Evolutionary conservation across 2,113 vertebrate species (phyloP).

Genomic region (Alouatta palliata): DNA sequence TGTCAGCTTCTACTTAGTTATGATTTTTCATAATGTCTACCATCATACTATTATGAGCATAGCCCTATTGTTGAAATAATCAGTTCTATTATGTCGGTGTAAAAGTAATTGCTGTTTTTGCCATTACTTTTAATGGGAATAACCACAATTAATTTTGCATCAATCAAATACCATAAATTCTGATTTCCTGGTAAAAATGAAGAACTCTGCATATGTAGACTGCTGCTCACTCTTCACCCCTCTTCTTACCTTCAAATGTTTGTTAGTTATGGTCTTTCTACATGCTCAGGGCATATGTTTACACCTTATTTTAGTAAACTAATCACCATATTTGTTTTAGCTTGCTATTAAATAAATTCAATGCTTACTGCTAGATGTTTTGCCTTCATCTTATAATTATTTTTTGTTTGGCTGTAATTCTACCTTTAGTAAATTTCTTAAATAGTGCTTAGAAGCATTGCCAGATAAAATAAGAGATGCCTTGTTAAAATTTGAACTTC

Average conservation of each 20-base stretch:
- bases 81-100: background rate
- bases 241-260: background rate
- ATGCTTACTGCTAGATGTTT: slow-evolving; percentile 28
- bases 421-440: background rate
- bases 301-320: slow-evolving; percentile 22
- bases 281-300: background rate
- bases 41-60: background rate
- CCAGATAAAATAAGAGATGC: slow-evolving; percentile 34
- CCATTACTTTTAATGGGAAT: too few species aligned
- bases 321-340: background rate
- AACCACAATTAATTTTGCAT: too few species aligned
- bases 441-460: slow-evolving; percentile 33
- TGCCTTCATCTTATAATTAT: slow-evolving; percentile 34
- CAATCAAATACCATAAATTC: background rate
- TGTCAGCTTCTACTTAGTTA: background rate
- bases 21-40: background rate
- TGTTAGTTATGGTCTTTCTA: background rate
- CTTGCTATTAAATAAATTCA: slow-evolving; percentile 8
- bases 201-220: background rate
- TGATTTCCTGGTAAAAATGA: slow-evolving; percentile 10
- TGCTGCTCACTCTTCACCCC: background rate
- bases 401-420: background rate
- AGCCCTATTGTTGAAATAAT: background rate
- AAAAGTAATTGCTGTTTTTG: too few species aligned
- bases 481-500: slow-evolving; percentile 42